Base-by-base conservation (phyloP, 2,113 vertebrate genomes). In the Chloroceryle aenea region DNA sequence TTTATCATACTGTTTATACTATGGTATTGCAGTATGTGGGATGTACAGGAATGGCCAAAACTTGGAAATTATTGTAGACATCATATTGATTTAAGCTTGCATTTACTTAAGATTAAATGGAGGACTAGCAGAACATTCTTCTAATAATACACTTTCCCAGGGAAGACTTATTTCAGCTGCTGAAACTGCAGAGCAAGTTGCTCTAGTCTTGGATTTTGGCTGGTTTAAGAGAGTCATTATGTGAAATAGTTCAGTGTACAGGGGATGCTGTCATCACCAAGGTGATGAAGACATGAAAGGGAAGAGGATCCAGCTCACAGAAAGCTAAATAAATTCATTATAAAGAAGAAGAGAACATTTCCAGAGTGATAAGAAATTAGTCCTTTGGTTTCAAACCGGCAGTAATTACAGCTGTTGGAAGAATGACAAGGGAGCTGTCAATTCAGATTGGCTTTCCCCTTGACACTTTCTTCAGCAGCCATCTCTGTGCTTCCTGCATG, bases 401-500 rank as follows among this genome's bases (percentile, higher is more conserved):
- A 61, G 8, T 80, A 58, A 48, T 47, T 61, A 17, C 42, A 74
- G 23, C 27, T 3, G 2, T 40, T 90, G n/a, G 84, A 58, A 43
- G 59, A 9, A 1, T 34, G 53, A 59, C 9, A 34, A 29, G 10
- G 10, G 12, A 42, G 29, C 66, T 75, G 48, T 83, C 43, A 55
- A 0, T 3, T 80, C 59, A 53, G n/a, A 66, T 12, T 59, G 78
- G 4, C 29, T 34, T 94, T 85, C 26, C 17, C 26, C 13, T 34
- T 43, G 30, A 7, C 15, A 36, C 8, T 67, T 67, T 63, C 21
- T 90, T 90, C 38, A 63, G 32, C 55, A 90, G 45, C 12, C 2
- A 0, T 30, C 34, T 23, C 0, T 59, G 14, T 34, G 20, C 53
- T 80, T 73, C 43, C 17, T 80, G 29, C 11, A 3, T 32, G 4